A percentile compares a stretch with the other conserved stretches of the same genome.
These are phyloP conservation scores for Gymnarchus niloticus DNA, from an alignment of 2,113 vertebrate genomes.

Conservation along the genomic window DNA sequence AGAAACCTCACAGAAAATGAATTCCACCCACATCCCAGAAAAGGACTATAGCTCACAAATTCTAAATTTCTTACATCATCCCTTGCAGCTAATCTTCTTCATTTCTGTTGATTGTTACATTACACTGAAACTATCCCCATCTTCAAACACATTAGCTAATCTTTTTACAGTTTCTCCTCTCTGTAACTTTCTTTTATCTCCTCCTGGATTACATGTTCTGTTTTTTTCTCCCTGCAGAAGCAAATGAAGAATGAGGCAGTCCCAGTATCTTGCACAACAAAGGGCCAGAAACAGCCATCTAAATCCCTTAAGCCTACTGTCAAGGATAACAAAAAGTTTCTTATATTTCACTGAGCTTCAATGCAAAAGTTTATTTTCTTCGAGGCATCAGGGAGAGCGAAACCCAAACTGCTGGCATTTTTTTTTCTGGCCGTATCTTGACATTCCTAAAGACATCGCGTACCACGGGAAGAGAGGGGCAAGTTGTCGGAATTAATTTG, in stretches of 20 bases:
- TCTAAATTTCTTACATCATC: not conserved
- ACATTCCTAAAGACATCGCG: conserved; percentile 50
- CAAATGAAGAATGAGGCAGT: conserved; percentile 11
- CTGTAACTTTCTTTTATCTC: conserved; percentile 13
- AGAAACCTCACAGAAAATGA: not conserved
- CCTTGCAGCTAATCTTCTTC: not conserved
- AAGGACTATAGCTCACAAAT: not conserved
- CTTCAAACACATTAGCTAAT: not conserved
- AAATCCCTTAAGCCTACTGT: conserved; percentile 18
- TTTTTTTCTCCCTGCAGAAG: not conserved
- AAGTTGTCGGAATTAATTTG: conserved; percentile 74
- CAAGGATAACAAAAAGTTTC: conserved; percentile 12
- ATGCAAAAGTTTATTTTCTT: conserved; percentile 19
- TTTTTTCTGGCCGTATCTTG: conserved; percentile 48
- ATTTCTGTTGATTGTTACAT: not conserved
- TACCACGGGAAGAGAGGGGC: conserved; percentile 43
- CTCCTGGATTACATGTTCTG: not conserved
- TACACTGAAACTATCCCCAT: not conserved
- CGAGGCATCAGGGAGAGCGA: not conserved
- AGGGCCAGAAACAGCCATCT: not conserved
- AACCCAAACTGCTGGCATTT: conserved; percentile 37
- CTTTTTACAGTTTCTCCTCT: not conserved
- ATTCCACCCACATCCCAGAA: not conserved
- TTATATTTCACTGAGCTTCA: not conserved
- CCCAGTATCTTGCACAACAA: not conserved